Base-by-base conservation (phyloP, 2,888 invertebrate species). In the Hypselothyrea guttata region DNA sequence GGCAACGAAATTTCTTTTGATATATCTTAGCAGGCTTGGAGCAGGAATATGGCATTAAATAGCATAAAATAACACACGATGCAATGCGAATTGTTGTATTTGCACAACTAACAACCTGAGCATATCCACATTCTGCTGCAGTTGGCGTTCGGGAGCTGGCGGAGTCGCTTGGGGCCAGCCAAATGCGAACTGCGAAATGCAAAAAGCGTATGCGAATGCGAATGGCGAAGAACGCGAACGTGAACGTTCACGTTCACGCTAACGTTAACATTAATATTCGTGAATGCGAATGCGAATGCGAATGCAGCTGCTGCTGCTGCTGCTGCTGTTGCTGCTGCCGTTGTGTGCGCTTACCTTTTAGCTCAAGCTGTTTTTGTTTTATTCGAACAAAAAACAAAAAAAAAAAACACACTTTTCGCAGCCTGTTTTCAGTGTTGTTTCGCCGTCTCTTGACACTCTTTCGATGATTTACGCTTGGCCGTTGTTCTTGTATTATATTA, bases 1-100 rank as follows among this genome's bases (percentile, higher is more conserved):
- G 65, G 65, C 69, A 70, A 70, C 54, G 70, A 70, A 69, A 70
- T 70, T 70, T 70, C 70, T 70, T 70, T 70, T 70, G 65, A 60
- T 67, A 65, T 45, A 59, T 51, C 58, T 64, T 34, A 48, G 22
- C 5, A 5, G 2, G 22, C 5, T 22, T 22, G 3, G 22, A 22
- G 22, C 3, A 5, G 22, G 22, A 33, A 52, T 33, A 57, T 40
- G 27, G 38, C 27, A 63, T 46, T 51, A 41, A 45, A 44, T 16
- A 51, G 51, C 38, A 47, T 41, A 62, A 16, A 41, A 9, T 12
- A 53, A 49, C 46, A 64, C 52, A 48, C 55, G 48, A 46, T 62
- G 38, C 67, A 52, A 47, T 58, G 44, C 42, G 51, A 66, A 66
- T 53, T 46, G 7, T 37, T 49, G 9, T 42, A 42, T 68, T 68